A percentile compares a stretch with the other conserved stretches of the same genome.
Conservation (phyloP, 2,888 invertebrate genomes). For the Chironomus riparius region DNA sequence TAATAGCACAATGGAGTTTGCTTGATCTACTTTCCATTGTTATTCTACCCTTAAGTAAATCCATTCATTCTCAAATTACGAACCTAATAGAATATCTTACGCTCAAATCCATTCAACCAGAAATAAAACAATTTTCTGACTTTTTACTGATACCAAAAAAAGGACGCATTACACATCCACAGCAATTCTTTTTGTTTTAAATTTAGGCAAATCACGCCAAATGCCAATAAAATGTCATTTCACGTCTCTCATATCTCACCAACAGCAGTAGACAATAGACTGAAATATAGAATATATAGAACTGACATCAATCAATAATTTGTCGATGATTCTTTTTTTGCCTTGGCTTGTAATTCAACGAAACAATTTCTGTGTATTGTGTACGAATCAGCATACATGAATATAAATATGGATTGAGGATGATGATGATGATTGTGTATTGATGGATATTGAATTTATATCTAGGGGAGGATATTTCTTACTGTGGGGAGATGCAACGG, state of each 20-base stretch:
- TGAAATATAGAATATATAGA: background rate
- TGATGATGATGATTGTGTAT: background rate
- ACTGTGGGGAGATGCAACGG: background rate
- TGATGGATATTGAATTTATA: constrained; percentile 1
- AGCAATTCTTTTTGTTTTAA: background rate
- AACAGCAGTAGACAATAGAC: background rate
- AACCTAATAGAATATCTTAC: too few species aligned
- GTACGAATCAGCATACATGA: too few species aligned
- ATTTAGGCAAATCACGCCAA: background rate
- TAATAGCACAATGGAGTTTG: too few species aligned
- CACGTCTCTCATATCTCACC: background rate
- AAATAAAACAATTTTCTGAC: too few species aligned
- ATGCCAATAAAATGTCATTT: background rate
- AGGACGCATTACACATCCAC: too few species aligned
- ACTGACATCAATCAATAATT: constrained; percentile 9
- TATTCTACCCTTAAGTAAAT: too few species aligned
- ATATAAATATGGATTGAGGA: background rate
- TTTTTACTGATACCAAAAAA: too few species aligned
- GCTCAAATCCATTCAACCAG: too few species aligned
- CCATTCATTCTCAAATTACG: too few species aligned
- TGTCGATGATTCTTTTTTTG: background rate
- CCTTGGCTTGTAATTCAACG: background rate
- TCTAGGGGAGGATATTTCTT: background rate
- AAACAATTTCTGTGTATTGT: background rate
- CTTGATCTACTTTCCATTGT: too few species aligned